Evolutionary conservation across 2,797 vertebrate species (phyloP).

Genomic region (Vespertilio murinus): DNA sequence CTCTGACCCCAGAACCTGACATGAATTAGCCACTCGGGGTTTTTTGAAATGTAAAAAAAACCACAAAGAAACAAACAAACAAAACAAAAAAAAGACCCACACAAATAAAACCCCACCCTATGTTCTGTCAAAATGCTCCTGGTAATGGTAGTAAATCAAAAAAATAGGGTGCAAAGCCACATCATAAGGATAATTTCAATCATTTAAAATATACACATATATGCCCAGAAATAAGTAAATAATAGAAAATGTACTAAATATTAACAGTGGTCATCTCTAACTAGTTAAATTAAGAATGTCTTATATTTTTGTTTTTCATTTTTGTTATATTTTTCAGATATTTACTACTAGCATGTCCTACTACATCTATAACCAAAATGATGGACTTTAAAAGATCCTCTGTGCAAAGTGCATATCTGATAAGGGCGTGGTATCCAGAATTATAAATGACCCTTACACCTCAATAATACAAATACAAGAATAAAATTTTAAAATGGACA

Average conservation of each 20-base stretch:
- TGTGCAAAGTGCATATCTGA: slow-evolving; percentile 10
- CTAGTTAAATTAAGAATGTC: slow-evolving; percentile 5
- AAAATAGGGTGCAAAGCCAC: background rate
- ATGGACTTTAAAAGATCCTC: background rate
- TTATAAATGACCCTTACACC: background rate
- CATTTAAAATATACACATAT: slow-evolving; percentile 36
- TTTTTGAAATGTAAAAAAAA: slow-evolving; percentile 42
- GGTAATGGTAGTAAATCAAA: background rate
- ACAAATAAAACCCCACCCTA: background rate
- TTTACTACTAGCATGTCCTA: background rate
- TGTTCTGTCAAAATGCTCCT: slow-evolving; percentile 37
- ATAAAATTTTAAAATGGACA: background rate
- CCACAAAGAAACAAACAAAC: too few relatives aligned
- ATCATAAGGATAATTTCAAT: slow-evolving; percentile 32
- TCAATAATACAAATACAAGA: slow-evolving; percentile 36
- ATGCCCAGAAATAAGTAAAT: slow-evolving; percentile 19
- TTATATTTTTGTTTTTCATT: slow-evolving; percentile 17
- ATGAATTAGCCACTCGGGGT: background rate
- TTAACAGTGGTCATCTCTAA: slow-evolving; percentile 32
- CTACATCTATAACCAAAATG: slow-evolving; percentile 38
- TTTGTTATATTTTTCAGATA: slow-evolving; percentile 40
- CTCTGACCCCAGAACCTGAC: background rate
- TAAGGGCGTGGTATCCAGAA: background rate
- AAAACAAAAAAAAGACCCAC: too few relatives aligned
- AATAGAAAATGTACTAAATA: slow-evolving; percentile 27